Evolutionary conservation across 2,797 vertebrate species (phyloP), one percentile per base, ranked within the genome.

Genomic region (Columba guinea): DNA sequence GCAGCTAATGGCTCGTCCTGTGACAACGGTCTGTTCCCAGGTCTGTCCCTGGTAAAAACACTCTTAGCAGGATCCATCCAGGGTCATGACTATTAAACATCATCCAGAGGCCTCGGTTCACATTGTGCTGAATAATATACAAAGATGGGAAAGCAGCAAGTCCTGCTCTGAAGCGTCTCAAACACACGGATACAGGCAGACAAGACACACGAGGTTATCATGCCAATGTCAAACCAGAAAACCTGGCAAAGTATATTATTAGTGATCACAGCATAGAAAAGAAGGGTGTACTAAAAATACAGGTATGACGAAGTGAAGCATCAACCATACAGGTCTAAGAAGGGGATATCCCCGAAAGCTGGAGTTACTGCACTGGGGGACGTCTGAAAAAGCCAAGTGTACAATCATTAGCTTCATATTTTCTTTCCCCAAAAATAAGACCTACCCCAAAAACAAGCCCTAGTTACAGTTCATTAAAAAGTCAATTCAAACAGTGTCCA

Each of bases 161-260:
- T 71, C 49, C 71, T 59, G 20, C 65, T 71, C 64, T 65, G 41
- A 87, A 80, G 49, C 5, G 13, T 37, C 75, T 77, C 75, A 70
- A 68, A 53, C 3, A 19, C 28, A 84, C 23, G 60, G 52, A 84
- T 10, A 34, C 28, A 84, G 23, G 85, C 41, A 82, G 77, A 63
- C 24, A 56, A 79, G 37, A 65, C 83, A 75, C 12, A 41, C 5
- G 41, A 80, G 49, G 48, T 46, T 55, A 89, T 44, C 2, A 20
- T 30, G 59, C 56, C 78, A 79, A 89, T 62, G 70, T 79, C 82
- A 76, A 90, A 59, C 35, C 69, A 92, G 84, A n/a, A 93, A 76
- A 76, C 63, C 79, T 53, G 24, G 53, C 34, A 22, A 79, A 89
- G 15, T 60, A 64, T 55, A 56, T 87, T 39, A 90, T 64, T 83